Evolutionary conservation across 1,140 invertebrate species (phyloP).

Genomic region (Panagrolaimus sp.): DNA sequence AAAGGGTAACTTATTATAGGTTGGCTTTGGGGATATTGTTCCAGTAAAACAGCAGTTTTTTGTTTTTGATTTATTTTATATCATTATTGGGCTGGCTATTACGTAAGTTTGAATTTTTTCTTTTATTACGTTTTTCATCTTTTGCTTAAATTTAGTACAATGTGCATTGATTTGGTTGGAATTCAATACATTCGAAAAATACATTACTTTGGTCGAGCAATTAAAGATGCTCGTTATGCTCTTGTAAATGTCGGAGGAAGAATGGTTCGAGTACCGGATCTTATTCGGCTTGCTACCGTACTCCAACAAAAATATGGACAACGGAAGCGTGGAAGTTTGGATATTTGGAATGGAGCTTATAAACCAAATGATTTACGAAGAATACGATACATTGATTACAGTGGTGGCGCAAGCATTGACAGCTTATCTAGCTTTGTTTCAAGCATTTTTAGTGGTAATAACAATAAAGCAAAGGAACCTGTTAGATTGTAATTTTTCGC

Average conservation of each 20-base stretch:
- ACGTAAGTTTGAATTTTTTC: conserved; percentile 45
- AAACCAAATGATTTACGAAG: conserved; percentile 47
- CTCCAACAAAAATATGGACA: conserved; percentile 53
- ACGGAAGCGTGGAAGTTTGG: conserved; percentile 35
- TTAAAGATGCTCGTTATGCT: conserved; percentile 55
- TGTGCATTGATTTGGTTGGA: conserved; percentile 58
- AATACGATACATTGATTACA: conserved; percentile 51
- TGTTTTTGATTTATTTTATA: conserved; percentile 56
- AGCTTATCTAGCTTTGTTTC: conserved; percentile 40
- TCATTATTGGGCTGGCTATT: conserved; percentile 56
- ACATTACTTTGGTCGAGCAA: conserved; percentile 58
- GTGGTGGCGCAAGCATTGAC: conserved; percentile 36
- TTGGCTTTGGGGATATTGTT: conserved; percentile 57
- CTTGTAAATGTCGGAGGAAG: conserved; percentile 57
- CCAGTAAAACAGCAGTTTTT: conserved; percentile 54
- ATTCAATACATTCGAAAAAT: conserved; percentile 58
- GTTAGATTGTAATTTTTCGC: conserved; percentile 8
- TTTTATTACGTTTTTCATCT: conserved; percentile 6
- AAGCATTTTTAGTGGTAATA: conserved; percentile 20
- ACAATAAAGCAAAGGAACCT: neutral
- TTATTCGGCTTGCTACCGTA: conserved; percentile 22
- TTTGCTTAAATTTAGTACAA: conserved; percentile 44
- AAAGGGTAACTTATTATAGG: conserved; percentile 28
- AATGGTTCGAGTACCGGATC: conserved; percentile 57
- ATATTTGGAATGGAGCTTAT: conserved; percentile 44